phyloP scores from a whole-genome alignment of 2,797 vertebrate species.

The Tangara arthus region DNA sequence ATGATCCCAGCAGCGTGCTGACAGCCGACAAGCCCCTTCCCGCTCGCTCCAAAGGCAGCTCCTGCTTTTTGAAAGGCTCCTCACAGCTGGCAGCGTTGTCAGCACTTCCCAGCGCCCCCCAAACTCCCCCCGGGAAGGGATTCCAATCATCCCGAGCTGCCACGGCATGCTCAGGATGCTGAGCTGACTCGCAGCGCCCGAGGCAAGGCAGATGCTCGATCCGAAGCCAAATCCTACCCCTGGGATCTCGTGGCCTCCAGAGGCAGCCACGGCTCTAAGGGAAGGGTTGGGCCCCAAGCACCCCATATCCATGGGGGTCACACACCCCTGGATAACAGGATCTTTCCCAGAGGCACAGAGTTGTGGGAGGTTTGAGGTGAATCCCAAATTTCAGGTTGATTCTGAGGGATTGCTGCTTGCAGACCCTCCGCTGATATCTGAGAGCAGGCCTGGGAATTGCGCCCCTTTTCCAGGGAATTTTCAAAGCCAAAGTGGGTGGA shows the following conservation, averaged over 20 bases:
- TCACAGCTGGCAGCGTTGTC: not conserved
- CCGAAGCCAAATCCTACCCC: accelerated
- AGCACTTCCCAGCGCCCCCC: not conserved
- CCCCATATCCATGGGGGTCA: not conserved
- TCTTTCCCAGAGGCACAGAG: not conserved
- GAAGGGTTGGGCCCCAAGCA: not conserved
- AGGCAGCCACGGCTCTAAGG: accelerated
- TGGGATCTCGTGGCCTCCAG: not conserved
- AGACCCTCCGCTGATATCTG: accelerated
- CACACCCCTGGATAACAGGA: not conserved
- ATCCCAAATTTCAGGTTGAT: not conserved
- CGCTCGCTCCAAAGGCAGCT: not conserved
- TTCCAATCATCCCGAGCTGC: not conserved
- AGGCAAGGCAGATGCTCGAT: not conserved
- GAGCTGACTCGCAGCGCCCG: not conserved
- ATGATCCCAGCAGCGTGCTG: accelerated
- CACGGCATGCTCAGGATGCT: accelerated
- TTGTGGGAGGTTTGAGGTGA: accelerated
- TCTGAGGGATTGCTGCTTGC: not conserved
- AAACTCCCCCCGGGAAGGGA: not conserved
- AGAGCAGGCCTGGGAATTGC: not conserved
- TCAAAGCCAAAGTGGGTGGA: not conserved
- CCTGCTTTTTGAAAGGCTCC: not conserved
- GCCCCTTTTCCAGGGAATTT: not conserved
- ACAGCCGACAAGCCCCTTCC: not conserved